These are phyloP conservation scores for Andrena flavipes DNA, from an alignment of 2,888 invertebrate species.

Conservation along the genomic window DNA sequence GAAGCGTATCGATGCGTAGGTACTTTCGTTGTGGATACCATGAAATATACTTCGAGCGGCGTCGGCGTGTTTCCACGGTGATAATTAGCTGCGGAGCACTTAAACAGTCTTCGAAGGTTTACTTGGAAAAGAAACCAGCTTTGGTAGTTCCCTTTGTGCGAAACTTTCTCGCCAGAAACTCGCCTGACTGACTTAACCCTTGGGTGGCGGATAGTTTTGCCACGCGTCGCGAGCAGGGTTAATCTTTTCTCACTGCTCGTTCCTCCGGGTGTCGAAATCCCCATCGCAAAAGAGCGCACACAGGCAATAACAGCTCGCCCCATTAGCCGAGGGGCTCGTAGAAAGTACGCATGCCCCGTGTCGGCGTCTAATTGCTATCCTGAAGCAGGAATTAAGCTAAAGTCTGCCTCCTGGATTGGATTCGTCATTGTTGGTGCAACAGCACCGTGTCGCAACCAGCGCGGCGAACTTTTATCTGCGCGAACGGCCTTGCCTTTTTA, in stretches of 20 bases:
- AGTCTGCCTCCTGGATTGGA: slow-evolving; percentile 12
- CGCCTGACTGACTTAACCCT: too few relatives aligned
- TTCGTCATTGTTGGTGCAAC: slow-evolving; percentile 77
- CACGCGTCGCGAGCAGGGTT: too few relatives aligned
- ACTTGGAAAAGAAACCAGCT: too few relatives aligned
- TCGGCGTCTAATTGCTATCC: slow-evolving; percentile 43
- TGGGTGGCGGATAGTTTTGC: too few relatives aligned
- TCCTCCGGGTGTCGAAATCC: slow-evolving; percentile 24
- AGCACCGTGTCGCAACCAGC: slow-evolving; percentile 78
- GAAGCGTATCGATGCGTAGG: not conserved
- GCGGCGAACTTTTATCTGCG: slow-evolving; percentile 77
- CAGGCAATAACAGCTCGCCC: slow-evolving; percentile 1
- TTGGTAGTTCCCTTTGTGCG: too few relatives aligned
- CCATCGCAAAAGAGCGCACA: slow-evolving; percentile 27
- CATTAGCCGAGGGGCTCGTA: slow-evolving; percentile 14
- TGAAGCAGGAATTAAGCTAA: slow-evolving; percentile 37
- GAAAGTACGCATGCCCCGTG: slow-evolving; percentile 25
- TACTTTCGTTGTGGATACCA: too few relatives aligned
- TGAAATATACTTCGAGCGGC: too few relatives aligned
- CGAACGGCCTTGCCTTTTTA: slow-evolving; percentile 80
- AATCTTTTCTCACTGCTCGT: slow-evolving; percentile 19
- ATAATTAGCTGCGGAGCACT: too few relatives aligned
- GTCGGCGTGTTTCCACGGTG: too few relatives aligned
- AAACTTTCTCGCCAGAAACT: too few relatives aligned
- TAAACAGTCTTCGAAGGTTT: too few relatives aligned